Evolutionary conservation across 2,113 vertebrate genomes (phyloP).

Genomic region (Malurus alboscapulatus): DNA sequence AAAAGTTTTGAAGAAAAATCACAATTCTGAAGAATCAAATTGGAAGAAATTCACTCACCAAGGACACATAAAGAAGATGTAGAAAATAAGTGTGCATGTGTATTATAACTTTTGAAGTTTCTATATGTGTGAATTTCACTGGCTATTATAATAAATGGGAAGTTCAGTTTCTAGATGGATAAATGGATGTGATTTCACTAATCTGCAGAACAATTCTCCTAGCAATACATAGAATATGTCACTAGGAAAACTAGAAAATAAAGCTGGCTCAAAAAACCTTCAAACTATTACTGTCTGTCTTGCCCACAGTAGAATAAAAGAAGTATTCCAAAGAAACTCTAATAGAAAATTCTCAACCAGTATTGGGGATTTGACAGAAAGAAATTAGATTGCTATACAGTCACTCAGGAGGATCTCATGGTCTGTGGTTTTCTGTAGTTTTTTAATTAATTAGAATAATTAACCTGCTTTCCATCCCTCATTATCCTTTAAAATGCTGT

Average conservation of each 20-base stretch:
- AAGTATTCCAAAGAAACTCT: background rate
- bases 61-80: background rate
- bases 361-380: background rate
- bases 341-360: background rate
- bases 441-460: background rate
- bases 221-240: background rate
- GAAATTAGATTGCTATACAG: background rate
- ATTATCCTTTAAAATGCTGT: background rate
- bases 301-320: background rate
- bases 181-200: background rate
- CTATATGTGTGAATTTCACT: background rate
- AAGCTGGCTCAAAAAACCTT: background rate
- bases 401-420: background rate
- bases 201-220: background rate
- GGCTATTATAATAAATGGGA: background rate
- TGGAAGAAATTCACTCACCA: background rate
- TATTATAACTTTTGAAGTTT: background rate
- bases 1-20: background rate
- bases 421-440: background rate
- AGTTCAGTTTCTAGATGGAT: background rate
- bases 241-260: background rate
- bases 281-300: background rate
- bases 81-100: background rate
- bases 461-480: background rate
- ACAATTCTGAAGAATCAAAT: background rate